Evolutionary conservation across 2,797 vertebrate genomes (phyloP), one percentile per base, ranked within the genome.

Genomic region (Orientallactaga sibirica): DNA sequence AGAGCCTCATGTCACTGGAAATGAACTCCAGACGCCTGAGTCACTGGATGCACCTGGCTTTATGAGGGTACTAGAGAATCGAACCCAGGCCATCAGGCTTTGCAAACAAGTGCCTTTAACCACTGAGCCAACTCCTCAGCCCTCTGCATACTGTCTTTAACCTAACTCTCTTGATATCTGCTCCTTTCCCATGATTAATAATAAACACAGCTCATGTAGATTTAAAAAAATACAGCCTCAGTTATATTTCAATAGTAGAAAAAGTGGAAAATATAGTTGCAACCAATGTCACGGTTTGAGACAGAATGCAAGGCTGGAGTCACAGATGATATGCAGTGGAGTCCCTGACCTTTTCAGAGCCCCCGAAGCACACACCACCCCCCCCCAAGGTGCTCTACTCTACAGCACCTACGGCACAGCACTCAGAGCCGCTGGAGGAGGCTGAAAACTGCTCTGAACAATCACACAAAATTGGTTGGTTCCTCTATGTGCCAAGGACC

Each of bases 121-220:
- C 55, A 58, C 55, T 16, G 12, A 58, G 12, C 55, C 8, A 12
- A 16, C 55, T 15, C 55, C 16, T 16, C 55, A 58, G 55, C 55
- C 12, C 55, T 58, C 14, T 76, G 58, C n/a, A 19, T 22, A 27
- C 18, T 73, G 43, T 74, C 48, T 41, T 81, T 70, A 83, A 79
- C 37, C 70, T 8, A 52, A 67, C 89, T 82, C 64, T 87, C 80
- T 55, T 73, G 76, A 74, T 58, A 92, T 29, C 77, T 81, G 5
- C 22, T 92, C 84, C 29, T 76, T 95, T 85, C 37, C 58, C 73
- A 64, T 66, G 83, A 82, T 27, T 79, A 86, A 61, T 48, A 88
- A 62, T 52, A 80, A 91, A 85, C 14, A 82, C 29, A 48, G 71
- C 64, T 95, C 74, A 68, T 27, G 66, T 75, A 81, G 62, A 66